Evolutionary conservation across 2,113 vertebrate genomes (phyloP).

Genomic region (Garra rufa): DNA sequence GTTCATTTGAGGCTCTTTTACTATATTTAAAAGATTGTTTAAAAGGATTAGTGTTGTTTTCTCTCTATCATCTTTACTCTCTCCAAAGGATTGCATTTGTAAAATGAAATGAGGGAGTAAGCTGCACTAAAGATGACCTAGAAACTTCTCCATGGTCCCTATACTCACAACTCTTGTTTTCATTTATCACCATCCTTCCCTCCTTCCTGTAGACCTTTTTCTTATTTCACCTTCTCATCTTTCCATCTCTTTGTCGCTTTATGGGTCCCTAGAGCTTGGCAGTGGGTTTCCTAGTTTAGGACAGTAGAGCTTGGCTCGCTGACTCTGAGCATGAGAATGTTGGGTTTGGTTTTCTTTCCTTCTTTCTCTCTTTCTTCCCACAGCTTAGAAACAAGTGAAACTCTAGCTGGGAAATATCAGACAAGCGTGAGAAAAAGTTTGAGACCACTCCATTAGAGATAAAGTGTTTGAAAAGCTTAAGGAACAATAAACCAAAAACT

Average conservation of each 20-base stretch:
- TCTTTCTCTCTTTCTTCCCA: slow-evolving; percentile 50
- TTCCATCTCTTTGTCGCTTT: slow-evolving; percentile 33
- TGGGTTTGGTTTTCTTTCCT: slow-evolving; percentile 59
- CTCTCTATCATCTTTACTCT: background rate
- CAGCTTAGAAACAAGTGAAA: background rate
- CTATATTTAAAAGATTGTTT: background rate
- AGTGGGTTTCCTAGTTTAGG: slow-evolving; percentile 60
- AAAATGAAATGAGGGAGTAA: background rate
- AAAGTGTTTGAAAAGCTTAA: background rate
- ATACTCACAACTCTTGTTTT: slow-evolving; percentile 13
- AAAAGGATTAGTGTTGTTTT: background rate
- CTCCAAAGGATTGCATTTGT: background rate
- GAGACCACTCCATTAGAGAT: slow-evolving; percentile 7
- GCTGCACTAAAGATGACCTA: slow-evolving; percentile 11
- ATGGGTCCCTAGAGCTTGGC: slow-evolving; percentile 50
- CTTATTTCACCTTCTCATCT: slow-evolving; percentile 27
- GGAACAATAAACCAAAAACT: background rate
- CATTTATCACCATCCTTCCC: slow-evolving; percentile 6
- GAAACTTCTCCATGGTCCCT: background rate
- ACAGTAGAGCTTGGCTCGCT: slow-evolving; percentile 51
- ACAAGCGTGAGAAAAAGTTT: slow-evolving; percentile 3
- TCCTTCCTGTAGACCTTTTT: slow-evolving; percentile 6
- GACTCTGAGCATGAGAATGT: slow-evolving; percentile 74
- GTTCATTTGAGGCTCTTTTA: background rate
- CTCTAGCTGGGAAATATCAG: slow-evolving; percentile 3